phyloP scores from a whole-genome alignment of 2,888 invertebrate species.

The Argynnis bischoffii region DNA sequence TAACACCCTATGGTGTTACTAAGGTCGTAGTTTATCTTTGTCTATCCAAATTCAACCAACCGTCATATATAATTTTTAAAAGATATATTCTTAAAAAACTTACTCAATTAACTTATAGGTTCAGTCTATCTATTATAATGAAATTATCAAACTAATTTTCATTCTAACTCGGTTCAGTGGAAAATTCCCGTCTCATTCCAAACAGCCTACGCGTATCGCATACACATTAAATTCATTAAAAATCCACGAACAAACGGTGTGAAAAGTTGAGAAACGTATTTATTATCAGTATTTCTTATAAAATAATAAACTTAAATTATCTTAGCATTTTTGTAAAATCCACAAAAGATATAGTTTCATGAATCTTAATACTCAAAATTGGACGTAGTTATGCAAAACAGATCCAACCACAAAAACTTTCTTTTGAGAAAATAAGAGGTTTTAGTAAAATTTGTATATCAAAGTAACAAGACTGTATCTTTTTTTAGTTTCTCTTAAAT shows the following conservation, averaged over 20 bases:
- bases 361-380: no score
- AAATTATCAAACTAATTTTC: constrained; percentile 13
- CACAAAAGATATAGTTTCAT: no score
- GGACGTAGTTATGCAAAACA: no score
- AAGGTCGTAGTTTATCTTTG: no score
- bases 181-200: constrained; percentile 18
- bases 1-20: no score
- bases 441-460: no score
- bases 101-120: neutral
- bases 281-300: neutral
- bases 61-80: neutral
- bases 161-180: constrained; percentile 18
- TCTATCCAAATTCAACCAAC: no score
- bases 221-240: constrained; percentile 19
- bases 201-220: constrained; percentile 18
- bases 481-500: no score
- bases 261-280: constrained; percentile 15
- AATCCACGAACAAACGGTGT: neutral
- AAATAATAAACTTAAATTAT: neutral
- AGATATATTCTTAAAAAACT: neutral
- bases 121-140: neutral
- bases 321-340: no score
- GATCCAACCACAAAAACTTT: no score
- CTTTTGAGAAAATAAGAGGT: no score
- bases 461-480: no score